phyloP scores from a whole-genome alignment of 2,888 invertebrate species.

The Campoplex capitator region DNA sequence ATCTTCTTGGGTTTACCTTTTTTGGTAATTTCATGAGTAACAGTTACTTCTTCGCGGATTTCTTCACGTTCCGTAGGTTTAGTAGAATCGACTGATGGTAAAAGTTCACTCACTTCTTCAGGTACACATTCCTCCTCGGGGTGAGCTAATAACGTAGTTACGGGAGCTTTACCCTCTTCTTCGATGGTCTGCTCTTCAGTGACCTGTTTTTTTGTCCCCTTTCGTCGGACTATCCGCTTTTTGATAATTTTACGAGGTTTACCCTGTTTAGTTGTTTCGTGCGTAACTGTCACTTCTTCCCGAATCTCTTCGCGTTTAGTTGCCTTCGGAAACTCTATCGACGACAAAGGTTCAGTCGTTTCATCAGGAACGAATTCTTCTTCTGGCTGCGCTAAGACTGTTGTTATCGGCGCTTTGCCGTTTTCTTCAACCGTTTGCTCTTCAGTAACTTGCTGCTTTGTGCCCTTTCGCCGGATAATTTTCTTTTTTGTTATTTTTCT shows the following conservation, averaged over 20 bases:
- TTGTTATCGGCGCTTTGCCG: no score
- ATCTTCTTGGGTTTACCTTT: slow-evolving; percentile 74
- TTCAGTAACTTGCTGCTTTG: slow-evolving; percentile 69
- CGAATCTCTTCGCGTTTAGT: slow-evolving; percentile 72
- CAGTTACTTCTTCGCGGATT: slow-evolving; percentile 71
- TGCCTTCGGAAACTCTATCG: slow-evolving; percentile 51
- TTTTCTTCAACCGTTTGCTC: slow-evolving; percentile 76
- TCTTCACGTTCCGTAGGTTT: slow-evolving; percentile 74
- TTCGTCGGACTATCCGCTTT: no score
- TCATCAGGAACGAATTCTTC: slow-evolving; percentile 64
- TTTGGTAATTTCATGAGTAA: slow-evolving; percentile 73
- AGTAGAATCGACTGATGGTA: slow-evolving; percentile 42
- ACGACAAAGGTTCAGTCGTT: slow-evolving; percentile 43
- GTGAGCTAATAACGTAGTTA: no score
- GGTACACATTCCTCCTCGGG: slow-evolving; percentile 12
- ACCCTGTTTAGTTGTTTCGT: slow-evolving; percentile 72
- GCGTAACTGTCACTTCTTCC: slow-evolving; percentile 28
- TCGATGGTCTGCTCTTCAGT: no score
- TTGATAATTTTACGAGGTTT: slow-evolving; percentile 69
- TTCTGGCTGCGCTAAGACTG: slow-evolving; percentile 27
- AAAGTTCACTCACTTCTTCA: slow-evolving; percentile 76
- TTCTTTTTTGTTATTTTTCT: slow-evolving; percentile 73
- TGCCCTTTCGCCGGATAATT: slow-evolving; percentile 80
- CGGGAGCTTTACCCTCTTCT: no score
- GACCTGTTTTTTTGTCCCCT: no score